Evolutionary conservation across 2,888 invertebrate genomes (phyloP).

Genomic region (Invenusta paracnida): DNA sequence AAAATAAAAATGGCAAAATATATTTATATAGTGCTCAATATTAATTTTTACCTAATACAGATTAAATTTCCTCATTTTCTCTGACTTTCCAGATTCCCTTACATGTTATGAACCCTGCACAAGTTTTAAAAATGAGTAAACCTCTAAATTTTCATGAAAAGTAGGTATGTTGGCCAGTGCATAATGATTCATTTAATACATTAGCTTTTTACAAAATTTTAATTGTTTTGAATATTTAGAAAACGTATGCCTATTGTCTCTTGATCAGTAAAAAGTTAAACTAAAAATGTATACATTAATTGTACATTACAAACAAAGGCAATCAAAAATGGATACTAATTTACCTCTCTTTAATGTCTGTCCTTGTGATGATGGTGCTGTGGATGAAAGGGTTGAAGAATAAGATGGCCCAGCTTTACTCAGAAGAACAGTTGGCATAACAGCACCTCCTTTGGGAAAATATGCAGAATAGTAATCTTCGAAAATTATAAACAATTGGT

Average conservation of each 20-base stretch:
- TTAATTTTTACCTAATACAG: slow-evolving; percentile 27
- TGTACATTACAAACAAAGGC: not conserved
- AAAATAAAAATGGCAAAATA: slow-evolving; percentile 10
- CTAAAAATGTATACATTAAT: not conserved
- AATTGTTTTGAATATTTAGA: not conserved
- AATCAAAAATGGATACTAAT: not conserved
- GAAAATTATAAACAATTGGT: not conserved
- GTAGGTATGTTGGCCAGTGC: too few relatives aligned
- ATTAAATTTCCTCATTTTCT: slow-evolving; percentile 29
- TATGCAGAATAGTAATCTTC: not conserved
- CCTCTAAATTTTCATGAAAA: not conserved
- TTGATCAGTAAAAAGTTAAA: not conserved
- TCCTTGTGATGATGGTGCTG: not conserved
- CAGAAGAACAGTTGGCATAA: not conserved
- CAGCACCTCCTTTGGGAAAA: not conserved
- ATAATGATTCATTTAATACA: not conserved
- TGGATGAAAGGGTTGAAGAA: not conserved
- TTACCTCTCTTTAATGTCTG: not conserved
- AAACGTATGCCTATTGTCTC: not conserved
- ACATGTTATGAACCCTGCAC: slow-evolving; percentile 21
- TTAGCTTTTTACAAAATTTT: not conserved
- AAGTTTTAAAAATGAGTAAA: slow-evolving; percentile 29
- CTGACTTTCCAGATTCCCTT: slow-evolving; percentile 29
- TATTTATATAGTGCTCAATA: slow-evolving; percentile 25
- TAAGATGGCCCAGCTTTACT: not conserved